A percentile compares a stretch with the other conserved stretches of the same genome.
These are phyloP conservation scores for Marcusenius ussheri DNA, from an alignment of 2,113 vertebrate species.

Conservation along the genomic window DNA sequence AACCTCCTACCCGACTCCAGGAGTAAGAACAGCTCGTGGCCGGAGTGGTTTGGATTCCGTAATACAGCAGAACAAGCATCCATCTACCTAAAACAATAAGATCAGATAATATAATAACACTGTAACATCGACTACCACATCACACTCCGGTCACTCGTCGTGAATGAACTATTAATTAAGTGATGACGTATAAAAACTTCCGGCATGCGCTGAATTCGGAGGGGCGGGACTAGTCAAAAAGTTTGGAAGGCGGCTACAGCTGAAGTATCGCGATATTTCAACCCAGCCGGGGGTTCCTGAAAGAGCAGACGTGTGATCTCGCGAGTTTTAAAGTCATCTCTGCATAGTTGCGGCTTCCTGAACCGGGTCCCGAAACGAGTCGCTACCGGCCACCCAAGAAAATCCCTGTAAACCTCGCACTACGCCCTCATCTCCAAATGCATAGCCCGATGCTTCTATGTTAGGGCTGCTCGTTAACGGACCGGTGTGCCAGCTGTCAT, in stretches of 20 bases:
- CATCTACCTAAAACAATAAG: neutral
- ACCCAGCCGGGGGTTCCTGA: neutral
- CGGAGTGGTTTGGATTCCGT: neutral
- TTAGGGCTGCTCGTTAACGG: slow-evolving; percentile 11
- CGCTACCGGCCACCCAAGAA: neutral
- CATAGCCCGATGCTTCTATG: neutral
- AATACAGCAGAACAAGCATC: neutral
- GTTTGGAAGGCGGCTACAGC: neutral
- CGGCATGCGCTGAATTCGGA: neutral
- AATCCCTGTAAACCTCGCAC: slow-evolving; percentile 21
- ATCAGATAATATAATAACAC: neutral
- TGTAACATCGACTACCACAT: neutral
- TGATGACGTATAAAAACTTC: neutral
- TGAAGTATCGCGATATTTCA: slow-evolving; percentile 13
- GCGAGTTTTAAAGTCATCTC: slow-evolving; percentile 30
- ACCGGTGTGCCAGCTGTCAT: slow-evolving; percentile 6
- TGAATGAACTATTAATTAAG: neutral
- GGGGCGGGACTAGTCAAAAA: neutral
- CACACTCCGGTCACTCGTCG: neutral
- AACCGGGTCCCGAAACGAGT: slow-evolving; percentile 27
- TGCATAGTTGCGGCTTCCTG: slow-evolving; percentile 40
- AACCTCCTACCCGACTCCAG: neutral
- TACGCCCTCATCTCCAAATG: slow-evolving; percentile 26
- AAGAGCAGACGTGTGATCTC: slow-evolving; percentile 25
- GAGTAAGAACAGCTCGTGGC: neutral